phyloP scores from a whole-genome alignment of 2,797 vertebrate genomes.

The Gymnoscopelus braueri region DNA sequence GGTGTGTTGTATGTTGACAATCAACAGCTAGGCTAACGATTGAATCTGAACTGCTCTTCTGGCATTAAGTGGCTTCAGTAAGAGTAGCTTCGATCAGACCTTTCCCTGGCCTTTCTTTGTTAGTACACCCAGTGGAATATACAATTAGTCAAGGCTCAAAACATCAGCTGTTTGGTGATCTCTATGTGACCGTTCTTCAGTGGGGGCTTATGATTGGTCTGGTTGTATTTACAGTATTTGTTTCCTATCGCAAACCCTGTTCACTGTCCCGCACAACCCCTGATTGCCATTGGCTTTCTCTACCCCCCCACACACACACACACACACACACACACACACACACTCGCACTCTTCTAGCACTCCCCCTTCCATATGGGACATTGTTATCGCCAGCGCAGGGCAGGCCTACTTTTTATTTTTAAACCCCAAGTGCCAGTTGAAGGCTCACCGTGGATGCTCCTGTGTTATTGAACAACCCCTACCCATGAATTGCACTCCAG shows the following conservation, averaged over 20 bases:
- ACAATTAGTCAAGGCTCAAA: background rate
- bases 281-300: background rate
- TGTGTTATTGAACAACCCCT: background rate
- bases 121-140: background rate
- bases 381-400: conserved; percentile 4
- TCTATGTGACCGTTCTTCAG: conserved; percentile 1
- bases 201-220: background rate
- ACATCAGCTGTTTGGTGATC: background rate
- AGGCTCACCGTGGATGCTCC: background rate
- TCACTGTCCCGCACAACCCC: background rate
- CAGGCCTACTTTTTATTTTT: conserved; percentile 20
- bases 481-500: conserved; percentile 4
- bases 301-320: background rate
- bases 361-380: background rate
- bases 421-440: conserved; percentile 16
- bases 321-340: background rate
- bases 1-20: conserved; percentile 29
- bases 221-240: background rate
- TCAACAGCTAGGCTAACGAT: conserved; percentile 15
- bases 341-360: background rate
- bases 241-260: background rate
- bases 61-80: conserved; percentile 5
- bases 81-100: background rate
- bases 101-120: background rate
- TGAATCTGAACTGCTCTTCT: conserved; percentile 11